Evolutionary conservation across 2,888 invertebrate genomes (phyloP), one percentile per base, ranked within the genome.

Genomic region (Dusona sp.): DNA sequence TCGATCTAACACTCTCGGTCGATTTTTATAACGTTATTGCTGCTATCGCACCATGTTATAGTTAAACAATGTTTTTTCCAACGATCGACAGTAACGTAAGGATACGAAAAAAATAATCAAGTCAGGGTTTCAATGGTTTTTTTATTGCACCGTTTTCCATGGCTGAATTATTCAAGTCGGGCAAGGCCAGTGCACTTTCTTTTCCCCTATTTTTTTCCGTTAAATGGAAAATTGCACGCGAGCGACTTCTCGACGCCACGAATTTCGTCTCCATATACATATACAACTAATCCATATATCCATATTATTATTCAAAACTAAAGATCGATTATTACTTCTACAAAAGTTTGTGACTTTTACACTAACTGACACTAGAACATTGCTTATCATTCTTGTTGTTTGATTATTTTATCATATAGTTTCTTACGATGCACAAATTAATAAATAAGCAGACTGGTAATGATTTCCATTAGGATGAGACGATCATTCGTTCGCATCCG

Each of bases 91-190:
- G 22, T 13, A 4, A 64, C 16, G 64, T 22, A 45, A 45, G 54
- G 38, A 67, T 38, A 74, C 13, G 45, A 29, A 29, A 73, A 73
- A 42, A 54, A 36, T 42, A 73, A 73, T 79, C 33, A 74, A 73
- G 86, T 86, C 82, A 82, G 87, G 86, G 88, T 89, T 83, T 82
- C 70, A 68, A 88, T 70, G 89, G 86, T 83, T 84, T 85, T 75
- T 70, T 64, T 54, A 51, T 57, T 7, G 67, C 42, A 25, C 54
- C 29, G 33, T 68, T 36, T 25, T 79, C 79, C 83, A 70, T 82
- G 78, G 85, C 84, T 88, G 54, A 84, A 67, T 84, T 80, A 84
- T 88, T 87, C 72, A 79, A 74, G 68, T 64, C 80, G 29, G 78
- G 84, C 83, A 86, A 88, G 83, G 88, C 81, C 36, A 48, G 81